Evolutionary conservation across 2,113 vertebrate species (phyloP).

Genomic region (Numida meleagris): DNA sequence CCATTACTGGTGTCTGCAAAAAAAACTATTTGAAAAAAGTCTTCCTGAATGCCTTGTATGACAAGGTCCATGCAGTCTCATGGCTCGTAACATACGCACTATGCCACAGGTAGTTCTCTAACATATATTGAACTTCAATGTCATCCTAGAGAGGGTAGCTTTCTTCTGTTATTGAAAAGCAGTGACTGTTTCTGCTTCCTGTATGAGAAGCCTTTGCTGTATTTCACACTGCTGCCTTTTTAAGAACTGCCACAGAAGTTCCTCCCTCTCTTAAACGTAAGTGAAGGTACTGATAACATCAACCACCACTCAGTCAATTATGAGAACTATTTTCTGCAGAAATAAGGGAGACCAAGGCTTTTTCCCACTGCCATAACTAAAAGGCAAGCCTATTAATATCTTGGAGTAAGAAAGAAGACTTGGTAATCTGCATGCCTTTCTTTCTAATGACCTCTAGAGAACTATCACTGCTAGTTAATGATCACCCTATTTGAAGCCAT

Average conservation of each 20-base stretch:
- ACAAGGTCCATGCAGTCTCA: neutral
- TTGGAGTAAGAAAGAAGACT: neutral
- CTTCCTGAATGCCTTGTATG: neutral
- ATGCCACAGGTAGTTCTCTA: fast-evolving
- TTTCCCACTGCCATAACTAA: too few species aligned
- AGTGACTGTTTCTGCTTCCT: neutral
- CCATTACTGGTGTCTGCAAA: neutral
- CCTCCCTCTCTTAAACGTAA: neutral
- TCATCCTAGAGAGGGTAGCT: neutral
- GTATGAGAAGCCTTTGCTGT: neutral
- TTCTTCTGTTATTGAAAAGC: neutral
- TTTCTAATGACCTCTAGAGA: neutral
- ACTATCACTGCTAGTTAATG: neutral
- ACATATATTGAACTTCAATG: fast-evolving
- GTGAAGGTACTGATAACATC: neutral
- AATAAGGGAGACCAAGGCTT: neutral
- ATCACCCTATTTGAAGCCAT: neutral
- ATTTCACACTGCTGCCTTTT: neutral
- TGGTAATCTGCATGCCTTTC: neutral
- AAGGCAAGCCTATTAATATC: neutral
- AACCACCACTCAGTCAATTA: neutral
- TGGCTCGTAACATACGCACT: fast-evolving
- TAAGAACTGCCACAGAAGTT: neutral
- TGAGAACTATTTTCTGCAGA: neutral
- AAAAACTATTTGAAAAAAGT: neutral